Evolutionary conservation across 64 coral and sea anemone species (phyloP).

Genomic region (Astreopora myriophthalma): DNA sequence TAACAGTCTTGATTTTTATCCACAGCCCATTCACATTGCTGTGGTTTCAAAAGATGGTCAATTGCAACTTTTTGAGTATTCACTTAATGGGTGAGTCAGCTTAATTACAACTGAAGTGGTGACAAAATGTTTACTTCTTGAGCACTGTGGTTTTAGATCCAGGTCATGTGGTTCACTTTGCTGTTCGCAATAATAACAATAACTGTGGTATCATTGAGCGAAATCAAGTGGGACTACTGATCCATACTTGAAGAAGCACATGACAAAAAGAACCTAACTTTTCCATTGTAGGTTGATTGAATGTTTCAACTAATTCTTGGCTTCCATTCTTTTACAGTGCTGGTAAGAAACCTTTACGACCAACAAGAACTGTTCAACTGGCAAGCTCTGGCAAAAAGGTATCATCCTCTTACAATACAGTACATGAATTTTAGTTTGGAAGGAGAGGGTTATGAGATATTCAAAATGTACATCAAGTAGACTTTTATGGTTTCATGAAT

Average conservation of each 20-base stretch:
- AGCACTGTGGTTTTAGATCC: too few species aligned
- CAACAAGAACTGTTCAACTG: slow-evolving; percentile 74
- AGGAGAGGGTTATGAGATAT: not conserved
- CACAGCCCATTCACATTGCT: slow-evolving; percentile 85
- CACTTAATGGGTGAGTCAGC: slow-evolving; percentile 88
- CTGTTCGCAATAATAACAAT: too few species aligned
- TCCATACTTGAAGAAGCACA: too few species aligned
- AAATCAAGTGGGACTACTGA: too few species aligned
- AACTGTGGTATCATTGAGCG: too few species aligned
- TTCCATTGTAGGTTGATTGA: too few species aligned
- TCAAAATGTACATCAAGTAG: not conserved
- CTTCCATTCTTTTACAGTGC: slow-evolving; percentile 48
- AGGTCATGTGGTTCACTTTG: too few species aligned
- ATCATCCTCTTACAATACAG: not conserved
- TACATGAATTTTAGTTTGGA: too few species aligned
- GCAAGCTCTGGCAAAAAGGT: slow-evolving; percentile 82
- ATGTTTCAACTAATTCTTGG: not conserved
- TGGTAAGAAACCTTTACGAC: slow-evolving; percentile 85
- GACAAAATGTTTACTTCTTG: not conserved
- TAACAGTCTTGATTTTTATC: not conserved
- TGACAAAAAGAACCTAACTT: too few species aligned
- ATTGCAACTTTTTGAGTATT: slow-evolving; percentile 93
- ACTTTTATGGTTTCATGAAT: not conserved
- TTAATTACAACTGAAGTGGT: not conserved
- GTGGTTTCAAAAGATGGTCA: slow-evolving; percentile 82